Base-by-base conservation (phyloP, 2,797 vertebrate species). In the Dendrocincla fuliginosa region DNA sequence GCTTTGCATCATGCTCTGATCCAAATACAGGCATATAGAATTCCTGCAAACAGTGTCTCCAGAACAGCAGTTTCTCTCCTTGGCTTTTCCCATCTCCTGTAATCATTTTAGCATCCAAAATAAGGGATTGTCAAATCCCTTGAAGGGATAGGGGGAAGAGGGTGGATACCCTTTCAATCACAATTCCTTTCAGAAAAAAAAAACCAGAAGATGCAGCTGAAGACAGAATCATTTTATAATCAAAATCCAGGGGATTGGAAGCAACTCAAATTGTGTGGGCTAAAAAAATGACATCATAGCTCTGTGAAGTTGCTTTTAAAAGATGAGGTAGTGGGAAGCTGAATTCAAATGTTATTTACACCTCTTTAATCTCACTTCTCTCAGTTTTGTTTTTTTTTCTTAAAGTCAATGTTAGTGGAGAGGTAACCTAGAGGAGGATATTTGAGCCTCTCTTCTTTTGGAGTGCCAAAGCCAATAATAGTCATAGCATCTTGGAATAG, bases 331-430 rank as follows among this genome's bases (percentile, higher is more conserved):
- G 76, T 76, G 49, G 50, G 82, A 94, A 41, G 44, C 41, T 92
- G 81, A 89, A 93, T 91, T 93, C 44, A 86, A 44, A 88, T 89
- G 65, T 90, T 89, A 71, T 79, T 97, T 94, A 50, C 59, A 93
- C 50, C 47, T 77, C 73, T 90, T 85, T 87, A 84, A 74, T 89
- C 30, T 42, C 14, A 19, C 30, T 77, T 52, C 9, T 52, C 4
- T 41, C 23, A 5, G 49, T 10, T 39, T 53, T 84, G 11, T 55
- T 23, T 3, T 53, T 84, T 76, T 67, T 53, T 16, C 11, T 35
- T 41, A 5, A 60, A 86, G 32, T 77, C 44, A 27, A 0, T 57
- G n/a, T 44, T 77, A 71, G 27, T 35, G 9, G 33, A 69, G n/a
- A 25, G 28, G 28, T 76, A 83, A 65, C 3, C 9, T 24, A 61